These are phyloP conservation scores for Calosoma granatense DNA, from an alignment of 1,140 invertebrate genomes.

Conservation along the genomic window DNA sequence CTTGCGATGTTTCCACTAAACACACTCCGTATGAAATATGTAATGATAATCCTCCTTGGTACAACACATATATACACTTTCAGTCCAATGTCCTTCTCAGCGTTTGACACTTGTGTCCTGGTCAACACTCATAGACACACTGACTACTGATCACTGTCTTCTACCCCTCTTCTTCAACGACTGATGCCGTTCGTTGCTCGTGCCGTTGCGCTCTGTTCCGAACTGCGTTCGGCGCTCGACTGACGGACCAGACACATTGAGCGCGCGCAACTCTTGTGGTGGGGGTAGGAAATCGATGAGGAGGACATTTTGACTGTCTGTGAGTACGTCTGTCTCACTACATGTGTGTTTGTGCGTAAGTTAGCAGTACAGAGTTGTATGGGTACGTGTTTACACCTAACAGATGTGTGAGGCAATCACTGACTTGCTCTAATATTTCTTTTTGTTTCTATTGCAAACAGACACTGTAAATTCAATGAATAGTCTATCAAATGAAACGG, in stretches of 20 bases:
- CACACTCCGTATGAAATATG: not conserved
- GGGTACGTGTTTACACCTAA: not conserved
- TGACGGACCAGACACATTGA: conserved; percentile 19
- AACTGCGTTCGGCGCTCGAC: conserved; percentile 29
- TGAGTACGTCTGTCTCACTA: conserved; percentile 28
- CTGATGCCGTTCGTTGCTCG: not conserved
- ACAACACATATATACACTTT: not conserved
- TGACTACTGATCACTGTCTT: not conserved
- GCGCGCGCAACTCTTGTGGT: conserved; percentile 18
- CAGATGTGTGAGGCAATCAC: conserved; percentile 18
- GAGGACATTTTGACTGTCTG: conserved; percentile 28
- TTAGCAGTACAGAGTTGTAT: not conserved
- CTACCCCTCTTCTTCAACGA: not conserved
- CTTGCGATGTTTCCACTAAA: conserved; percentile 1
- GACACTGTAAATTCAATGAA: too few relatives aligned
- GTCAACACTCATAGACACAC: not conserved
- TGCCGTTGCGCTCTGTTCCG: conserved; percentile 4
- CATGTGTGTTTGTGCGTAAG: conserved; percentile 15
- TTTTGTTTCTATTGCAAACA: not conserved
- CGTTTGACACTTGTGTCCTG: conserved; percentile 10
- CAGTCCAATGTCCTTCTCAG: not conserved
- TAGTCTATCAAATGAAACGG: too few relatives aligned
- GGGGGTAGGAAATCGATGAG: conserved; percentile 34
- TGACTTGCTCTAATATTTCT: conserved; percentile 22
- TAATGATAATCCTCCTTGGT: not conserved